Evolutionary conservation across 2,113 vertebrate genomes (phyloP).

Genomic region (Marmota flaviventris): DNA sequence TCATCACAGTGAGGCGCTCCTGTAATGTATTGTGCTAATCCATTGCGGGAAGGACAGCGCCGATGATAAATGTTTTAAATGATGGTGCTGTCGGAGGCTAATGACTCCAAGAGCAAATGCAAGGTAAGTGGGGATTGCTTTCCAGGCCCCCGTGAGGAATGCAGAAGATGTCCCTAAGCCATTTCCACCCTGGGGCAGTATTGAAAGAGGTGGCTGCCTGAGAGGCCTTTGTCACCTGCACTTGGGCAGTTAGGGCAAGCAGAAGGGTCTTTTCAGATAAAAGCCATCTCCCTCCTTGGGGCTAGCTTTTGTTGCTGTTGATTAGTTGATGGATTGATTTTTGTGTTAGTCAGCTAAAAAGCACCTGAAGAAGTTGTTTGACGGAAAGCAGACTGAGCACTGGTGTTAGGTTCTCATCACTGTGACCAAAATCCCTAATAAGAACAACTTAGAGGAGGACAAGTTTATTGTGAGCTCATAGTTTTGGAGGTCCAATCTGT

Average conservation of each 20-base stretch:
- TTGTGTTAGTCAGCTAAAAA: slow-evolving; percentile 63
- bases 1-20: slow-evolving; percentile 85
- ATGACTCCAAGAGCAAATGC: slow-evolving; percentile 89
- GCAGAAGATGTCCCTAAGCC: slow-evolving; percentile 82
- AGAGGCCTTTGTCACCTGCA: slow-evolving; percentile 80
- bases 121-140: slow-evolving; percentile 86
- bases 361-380: slow-evolving; percentile 52
- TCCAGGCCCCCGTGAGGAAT: slow-evolving; percentile 79
- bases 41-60: slow-evolving; percentile 87
- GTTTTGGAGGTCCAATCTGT: too few relatives aligned
- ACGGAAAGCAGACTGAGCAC: not conserved
- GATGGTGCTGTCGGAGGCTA: slow-evolving; percentile 89
- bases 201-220: slow-evolving; percentile 83
- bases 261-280: slow-evolving; percentile 74
- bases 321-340: slow-evolving; percentile 42
- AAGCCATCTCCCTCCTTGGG: slow-evolving; percentile 59
- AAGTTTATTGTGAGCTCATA: too few relatives aligned
- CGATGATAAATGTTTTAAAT: slow-evolving; percentile 91
- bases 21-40: slow-evolving; percentile 89
- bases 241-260: slow-evolving; percentile 80
- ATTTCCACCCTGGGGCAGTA: slow-evolving; percentile 79
- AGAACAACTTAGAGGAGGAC: too few relatives aligned
- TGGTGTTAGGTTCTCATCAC: too few relatives aligned
- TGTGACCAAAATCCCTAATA: too few relatives aligned
- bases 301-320: slow-evolving; percentile 17